Percentiles rank a stretch among this genome's conserved stretches.
Conservation (phyloP, 1,140 invertebrate genomes). For the Akabosia matsudoensis region DNA sequence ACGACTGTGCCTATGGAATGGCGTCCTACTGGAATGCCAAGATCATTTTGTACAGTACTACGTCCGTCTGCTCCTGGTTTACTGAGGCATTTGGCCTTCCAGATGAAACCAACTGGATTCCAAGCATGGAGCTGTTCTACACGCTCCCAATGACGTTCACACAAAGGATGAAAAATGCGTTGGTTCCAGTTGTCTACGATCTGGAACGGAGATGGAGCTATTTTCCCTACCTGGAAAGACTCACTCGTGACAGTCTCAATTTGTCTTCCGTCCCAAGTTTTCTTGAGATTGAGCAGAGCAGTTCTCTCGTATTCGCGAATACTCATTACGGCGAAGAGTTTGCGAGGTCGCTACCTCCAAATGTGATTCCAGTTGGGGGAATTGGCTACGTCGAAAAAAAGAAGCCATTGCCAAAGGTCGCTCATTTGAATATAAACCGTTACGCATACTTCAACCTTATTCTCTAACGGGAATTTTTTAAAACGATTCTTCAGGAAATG, state of each 20-base stretch:
- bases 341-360: constrained; percentile 37
- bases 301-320: constrained; percentile 34
- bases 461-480: background rate
- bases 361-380: constrained; percentile 28
- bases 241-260: background rate
- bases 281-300: constrained; percentile 15
- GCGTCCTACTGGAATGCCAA: constrained; percentile 32
- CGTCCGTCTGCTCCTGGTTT: background rate
- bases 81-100: constrained; percentile 37
- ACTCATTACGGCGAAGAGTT: constrained; percentile 39
- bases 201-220: background rate
- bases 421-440: background rate
- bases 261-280: background rate
- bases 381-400: background rate
- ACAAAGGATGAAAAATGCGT: constrained; percentile 19
- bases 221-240: constrained; percentile 20
- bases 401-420: constrained; percentile 22
- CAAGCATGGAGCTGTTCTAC: constrained; percentile 19
- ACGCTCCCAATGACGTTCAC: constrained; percentile 26
- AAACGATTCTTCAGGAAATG: constrained; percentile 51
- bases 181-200: constrained; percentile 14
- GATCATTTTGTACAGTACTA: constrained; percentile 32
- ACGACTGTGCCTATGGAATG: constrained; percentile 41
- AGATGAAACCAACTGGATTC: constrained; percentile 35
- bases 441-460: background rate